Evolutionary conservation across 2,888 invertebrate species (phyloP).

Genomic region (Ligdia adustata): DNA sequence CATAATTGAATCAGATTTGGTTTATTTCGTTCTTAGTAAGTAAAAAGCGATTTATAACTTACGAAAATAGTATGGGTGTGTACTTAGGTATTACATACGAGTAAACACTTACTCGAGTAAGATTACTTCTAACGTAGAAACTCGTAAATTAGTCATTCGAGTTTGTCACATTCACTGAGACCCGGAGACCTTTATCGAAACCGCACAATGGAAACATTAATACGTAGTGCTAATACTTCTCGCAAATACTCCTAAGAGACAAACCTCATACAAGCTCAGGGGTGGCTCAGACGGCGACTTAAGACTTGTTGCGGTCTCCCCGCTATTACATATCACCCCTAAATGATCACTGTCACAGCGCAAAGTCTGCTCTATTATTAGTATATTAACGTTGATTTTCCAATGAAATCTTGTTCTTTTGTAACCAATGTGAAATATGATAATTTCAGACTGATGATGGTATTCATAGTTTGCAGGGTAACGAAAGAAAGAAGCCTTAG

Average conservation of each 20-base stretch:
- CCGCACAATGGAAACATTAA: constrained; percentile 42
- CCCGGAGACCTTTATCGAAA: not conserved
- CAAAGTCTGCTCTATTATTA: constrained; percentile 19
- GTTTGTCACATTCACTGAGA: no score
- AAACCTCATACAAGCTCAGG: constrained; percentile 32
- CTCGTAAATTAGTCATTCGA: no score
- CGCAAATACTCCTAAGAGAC: constrained; percentile 62
- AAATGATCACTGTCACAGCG: constrained; percentile 33
- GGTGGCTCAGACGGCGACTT: constrained; percentile 64
- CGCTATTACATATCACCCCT: constrained; percentile 52
- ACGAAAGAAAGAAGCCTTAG: constrained; percentile 63
- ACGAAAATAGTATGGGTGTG: no score
- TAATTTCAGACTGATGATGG: constrained; percentile 76
- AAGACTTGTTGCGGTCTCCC: constrained; percentile 69
- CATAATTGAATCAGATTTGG: no score
- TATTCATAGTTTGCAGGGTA: constrained; percentile 72
- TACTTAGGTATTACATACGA: no score
- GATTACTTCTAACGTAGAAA: no score
- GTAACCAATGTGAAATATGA: constrained; percentile 71
- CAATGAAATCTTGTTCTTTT: constrained; percentile 22
- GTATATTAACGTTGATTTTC: constrained; percentile 7
- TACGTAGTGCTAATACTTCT: constrained; percentile 64
- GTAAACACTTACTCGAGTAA: no score
- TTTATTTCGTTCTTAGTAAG: no score
- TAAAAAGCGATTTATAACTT: no score